phyloP scores from a whole-genome alignment of 2,113 vertebrate species.

The Callocephalon fimbriatum region DNA sequence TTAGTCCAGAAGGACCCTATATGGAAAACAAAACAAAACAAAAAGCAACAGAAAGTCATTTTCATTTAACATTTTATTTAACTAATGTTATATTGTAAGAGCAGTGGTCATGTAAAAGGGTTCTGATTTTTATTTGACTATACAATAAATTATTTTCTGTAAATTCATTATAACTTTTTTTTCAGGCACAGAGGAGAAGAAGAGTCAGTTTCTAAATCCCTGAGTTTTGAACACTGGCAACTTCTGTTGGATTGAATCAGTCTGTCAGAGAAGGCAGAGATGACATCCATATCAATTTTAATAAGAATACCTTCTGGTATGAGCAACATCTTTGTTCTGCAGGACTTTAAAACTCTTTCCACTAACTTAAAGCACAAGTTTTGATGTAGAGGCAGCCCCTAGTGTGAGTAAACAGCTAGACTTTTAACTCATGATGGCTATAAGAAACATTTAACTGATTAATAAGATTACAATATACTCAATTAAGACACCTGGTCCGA shows the following conservation, averaged over 20 bases:
- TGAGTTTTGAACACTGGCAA: neutral
- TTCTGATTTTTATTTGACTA: neutral
- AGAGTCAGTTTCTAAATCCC: neutral
- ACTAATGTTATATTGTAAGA: neutral
- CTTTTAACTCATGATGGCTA: neutral
- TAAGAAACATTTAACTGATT: neutral
- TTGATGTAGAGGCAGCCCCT: neutral
- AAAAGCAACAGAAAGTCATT: neutral
- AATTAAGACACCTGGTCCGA: neutral
- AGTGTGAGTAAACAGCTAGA: neutral
- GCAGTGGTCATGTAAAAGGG: neutral
- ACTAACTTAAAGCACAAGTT: neutral
- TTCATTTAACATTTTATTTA: neutral
- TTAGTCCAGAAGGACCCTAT: slow-evolving; percentile 71
- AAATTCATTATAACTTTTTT: neutral
- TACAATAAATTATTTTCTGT: neutral
- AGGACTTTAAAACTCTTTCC: neutral
- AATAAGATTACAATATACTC: neutral
- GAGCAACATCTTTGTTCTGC: neutral
- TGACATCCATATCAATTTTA: neutral
- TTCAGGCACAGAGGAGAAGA: neutral
- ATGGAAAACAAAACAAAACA: neutral
- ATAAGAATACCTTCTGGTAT: neutral
- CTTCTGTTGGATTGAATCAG: neutral
- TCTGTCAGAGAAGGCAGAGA: neutral